Evolutionary conservation across 2,797 vertebrate genomes (phyloP), one percentile per base, ranked within the genome.

Genomic region (Trichosurus vulpecula): DNA sequence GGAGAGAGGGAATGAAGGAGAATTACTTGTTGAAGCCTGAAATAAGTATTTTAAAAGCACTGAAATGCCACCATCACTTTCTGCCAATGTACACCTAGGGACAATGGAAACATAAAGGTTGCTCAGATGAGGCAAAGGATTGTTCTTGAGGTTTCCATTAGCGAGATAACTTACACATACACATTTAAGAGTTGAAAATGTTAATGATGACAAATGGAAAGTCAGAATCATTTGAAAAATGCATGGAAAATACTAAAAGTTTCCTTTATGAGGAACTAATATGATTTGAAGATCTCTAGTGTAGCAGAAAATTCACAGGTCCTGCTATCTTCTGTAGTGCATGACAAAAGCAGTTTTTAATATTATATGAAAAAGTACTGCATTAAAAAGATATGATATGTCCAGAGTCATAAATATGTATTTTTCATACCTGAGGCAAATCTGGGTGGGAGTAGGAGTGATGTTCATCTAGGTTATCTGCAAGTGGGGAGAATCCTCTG

Each of bases 181-280:
- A 74, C 19, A 93, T 81, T 95, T 92, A 66, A 93, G 81, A 92
- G 10, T n/a, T 94, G 95, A 74, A 52, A 52, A 51, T 90, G 93
- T 74, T 54, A 31, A 92, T 47, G 4, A 1, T 81, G 90, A 96
- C 22, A 92, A 19, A 41, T 95, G 92, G 91, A 74, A 90, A 4
- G 31, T 74, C 35, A 53, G 31, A 93, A 95, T 2, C 2, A 41
- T 16, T 54, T 22, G 4, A 91, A 27, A 95, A 27, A 89, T 54
- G 25, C 93, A 51, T 16, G 89, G 47, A 47, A 90, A 92, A 54
- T 91, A 61, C 10, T 89, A 94, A 94, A 81, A 90, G 10, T 87
- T 54, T 53, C 25, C 27, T 61, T 51, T 0, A 29, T 97, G 3
- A 57, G 16, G 31, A 6, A 93, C 91, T 94, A 81, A 81, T 12